These are phyloP conservation scores for Malacosoma neustria DNA, from an alignment of 2,888 invertebrate genomes.

Conservation along the genomic window DNA sequence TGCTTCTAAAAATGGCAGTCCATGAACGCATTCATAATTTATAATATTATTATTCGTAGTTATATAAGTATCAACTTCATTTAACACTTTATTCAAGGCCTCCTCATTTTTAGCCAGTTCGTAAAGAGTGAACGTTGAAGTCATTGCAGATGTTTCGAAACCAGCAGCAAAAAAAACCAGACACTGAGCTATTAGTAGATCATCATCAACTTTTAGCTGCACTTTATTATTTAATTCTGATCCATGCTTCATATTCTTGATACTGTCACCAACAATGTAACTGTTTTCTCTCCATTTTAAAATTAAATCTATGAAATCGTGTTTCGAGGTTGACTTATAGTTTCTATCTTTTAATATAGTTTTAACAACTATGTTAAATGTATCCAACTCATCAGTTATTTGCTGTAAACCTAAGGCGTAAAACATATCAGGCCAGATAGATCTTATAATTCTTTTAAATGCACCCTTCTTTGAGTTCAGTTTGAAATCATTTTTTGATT, in stretches of 20 bases:
- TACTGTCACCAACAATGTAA: constrained; percentile 13
- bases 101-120: constrained; percentile 23
- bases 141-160: constrained; percentile 26
- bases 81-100: constrained; percentile 13
- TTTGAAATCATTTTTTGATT: constrained; percentile 1
- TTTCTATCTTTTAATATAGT: constrained; percentile 6
- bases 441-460: constrained; percentile 1
- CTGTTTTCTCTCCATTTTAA: constrained; percentile 9
- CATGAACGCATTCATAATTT: constrained; percentile 23
- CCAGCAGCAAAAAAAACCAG: constrained; percentile 48
- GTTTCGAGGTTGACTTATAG: constrained; percentile 7
- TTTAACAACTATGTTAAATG: constrained; percentile 2
- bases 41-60: constrained; percentile 14
- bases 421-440: constrained; percentile 9
- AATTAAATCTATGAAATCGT: constrained; percentile 17
- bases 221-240: constrained; percentile 10
- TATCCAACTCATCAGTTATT: constrained; percentile 2
- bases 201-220: constrained; percentile 26
- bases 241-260: constrained; percentile 5
- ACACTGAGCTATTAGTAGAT: constrained; percentile 58
- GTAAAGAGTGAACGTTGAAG: constrained; percentile 21
- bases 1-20: constrained; percentile 27
- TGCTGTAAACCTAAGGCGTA: constrained; percentile 6
- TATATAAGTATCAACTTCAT: constrained; percentile 27
- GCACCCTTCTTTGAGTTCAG: background rate